Evolutionary conservation across 2,113 vertebrate species (phyloP).

Genomic region (Triplophysa rosa): DNA sequence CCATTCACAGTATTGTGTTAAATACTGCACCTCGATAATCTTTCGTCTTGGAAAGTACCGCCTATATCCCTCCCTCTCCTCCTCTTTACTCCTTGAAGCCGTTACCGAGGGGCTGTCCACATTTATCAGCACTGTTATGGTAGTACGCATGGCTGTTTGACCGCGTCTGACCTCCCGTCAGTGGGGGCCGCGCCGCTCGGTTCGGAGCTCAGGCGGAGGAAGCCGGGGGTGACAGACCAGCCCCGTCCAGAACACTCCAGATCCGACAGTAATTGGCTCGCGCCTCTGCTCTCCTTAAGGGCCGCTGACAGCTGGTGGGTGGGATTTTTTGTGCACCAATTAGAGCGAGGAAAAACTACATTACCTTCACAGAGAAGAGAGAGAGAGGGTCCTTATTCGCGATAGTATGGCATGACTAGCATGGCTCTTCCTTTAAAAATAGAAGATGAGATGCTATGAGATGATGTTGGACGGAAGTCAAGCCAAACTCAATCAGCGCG

Average conservation of each 20-base stretch:
- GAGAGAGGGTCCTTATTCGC: neutral
- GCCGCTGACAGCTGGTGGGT: slow-evolving; percentile 45
- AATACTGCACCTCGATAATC: slow-evolving; percentile 7
- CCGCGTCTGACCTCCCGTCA: slow-evolving; percentile 30
- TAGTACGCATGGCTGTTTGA: slow-evolving; percentile 20
- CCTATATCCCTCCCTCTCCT: neutral
- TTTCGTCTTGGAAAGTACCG: neutral
- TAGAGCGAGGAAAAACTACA: slow-evolving; percentile 28
- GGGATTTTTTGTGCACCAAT: slow-evolving; percentile 41
- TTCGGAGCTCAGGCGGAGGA: neutral
- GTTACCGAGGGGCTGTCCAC: slow-evolving; percentile 20
- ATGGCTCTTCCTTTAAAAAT: neutral
- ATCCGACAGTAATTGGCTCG: slow-evolving; percentile 44
- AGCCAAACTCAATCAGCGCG: neutral
- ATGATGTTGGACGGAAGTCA: slow-evolving; percentile 16
- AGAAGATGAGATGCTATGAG: neutral
- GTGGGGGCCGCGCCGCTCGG: neutral
- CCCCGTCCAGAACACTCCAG: slow-evolving; percentile 29
- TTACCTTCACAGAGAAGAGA: slow-evolving; percentile 6
- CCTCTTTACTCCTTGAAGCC: neutral
- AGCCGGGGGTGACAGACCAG: slow-evolving; percentile 25
- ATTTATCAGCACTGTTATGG: slow-evolving; percentile 32
- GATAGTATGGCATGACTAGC: neutral
- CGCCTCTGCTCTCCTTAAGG: slow-evolving; percentile 30
- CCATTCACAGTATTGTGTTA: neutral